A percentile compares a stretch with the other conserved stretches of the same genome.
Evolutionary conservation across 1,140 invertebrate genomes (phyloP).

Genomic region (Samia ricini): DNA sequence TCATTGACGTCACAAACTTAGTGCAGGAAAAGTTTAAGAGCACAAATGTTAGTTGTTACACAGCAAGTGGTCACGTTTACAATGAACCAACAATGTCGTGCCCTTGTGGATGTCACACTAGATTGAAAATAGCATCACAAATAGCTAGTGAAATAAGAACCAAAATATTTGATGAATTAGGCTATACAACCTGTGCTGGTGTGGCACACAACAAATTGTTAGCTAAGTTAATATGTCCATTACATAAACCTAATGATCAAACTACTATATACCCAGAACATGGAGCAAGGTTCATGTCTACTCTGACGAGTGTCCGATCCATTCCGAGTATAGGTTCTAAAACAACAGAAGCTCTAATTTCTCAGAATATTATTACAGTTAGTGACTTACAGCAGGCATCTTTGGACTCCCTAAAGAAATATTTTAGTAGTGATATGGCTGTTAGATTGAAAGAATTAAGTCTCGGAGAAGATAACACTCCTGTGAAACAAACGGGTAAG

Average conservation of each 20-base stretch:
- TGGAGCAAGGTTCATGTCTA: constrained; percentile 80
- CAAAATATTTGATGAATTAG: constrained; percentile 81
- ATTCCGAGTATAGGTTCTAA: constrained; percentile 87
- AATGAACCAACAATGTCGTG: constrained; percentile 78
- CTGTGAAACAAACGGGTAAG: constrained; percentile 84
- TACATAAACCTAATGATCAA: constrained; percentile 89
- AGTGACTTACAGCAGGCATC: constrained; percentile 82
- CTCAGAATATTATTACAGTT: constrained; percentile 81
- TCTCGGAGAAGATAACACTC: constrained; percentile 83
- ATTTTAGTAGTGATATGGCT: constrained; percentile 83
- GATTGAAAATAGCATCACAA: constrained; percentile 82
- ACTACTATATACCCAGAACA: constrained; percentile 86
- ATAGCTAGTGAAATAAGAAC: constrained; percentile 85
- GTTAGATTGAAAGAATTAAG: constrained; percentile 83
- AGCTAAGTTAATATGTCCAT: constrained; percentile 86
- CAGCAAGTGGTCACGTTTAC: constrained; percentile 78
- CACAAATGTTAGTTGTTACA: constrained; percentile 41
- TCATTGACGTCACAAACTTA: constrained; percentile 84
- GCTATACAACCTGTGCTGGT: constrained; percentile 88
- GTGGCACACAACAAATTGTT: constrained; percentile 90
- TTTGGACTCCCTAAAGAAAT: constrained; percentile 78
- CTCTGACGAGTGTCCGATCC: constrained; percentile 78
- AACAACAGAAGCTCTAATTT: constrained; percentile 80
- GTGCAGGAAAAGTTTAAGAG: constrained; percentile 77
- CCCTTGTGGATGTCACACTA: constrained; percentile 83